Evolutionary conservation across 2,888 invertebrate species (phyloP).

Genomic region (Ctena decussata): DNA sequence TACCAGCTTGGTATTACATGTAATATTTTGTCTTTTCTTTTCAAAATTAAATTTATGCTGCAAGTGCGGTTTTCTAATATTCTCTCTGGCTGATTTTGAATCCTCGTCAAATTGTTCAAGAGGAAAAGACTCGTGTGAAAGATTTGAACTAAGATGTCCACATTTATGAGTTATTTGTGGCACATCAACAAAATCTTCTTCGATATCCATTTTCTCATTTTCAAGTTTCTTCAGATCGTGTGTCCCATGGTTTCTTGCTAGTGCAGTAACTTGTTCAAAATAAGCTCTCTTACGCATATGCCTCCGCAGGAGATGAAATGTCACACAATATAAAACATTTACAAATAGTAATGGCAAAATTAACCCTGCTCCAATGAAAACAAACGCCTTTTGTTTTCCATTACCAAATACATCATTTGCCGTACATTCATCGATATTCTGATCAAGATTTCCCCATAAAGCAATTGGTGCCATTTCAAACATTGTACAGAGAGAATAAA

Average conservation of each 20-base stretch:
- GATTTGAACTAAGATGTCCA: no score
- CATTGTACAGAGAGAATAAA: neutral
- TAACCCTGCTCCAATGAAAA: neutral
- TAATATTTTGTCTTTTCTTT: no score
- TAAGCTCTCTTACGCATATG: neutral
- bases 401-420: neutral
- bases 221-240: no score
- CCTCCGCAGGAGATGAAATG: neutral
- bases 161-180: no score
- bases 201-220: no score
- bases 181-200: no score
- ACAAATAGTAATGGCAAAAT: neutral
- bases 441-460: neutral
- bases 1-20: no score
- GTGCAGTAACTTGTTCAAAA: neutral
- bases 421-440: neutral
- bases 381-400: neutral
- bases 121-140: no score
- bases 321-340: neutral
- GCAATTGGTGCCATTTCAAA: neutral
- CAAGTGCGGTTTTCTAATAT: no score
- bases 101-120: no score
- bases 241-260: neutral
- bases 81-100: no score
- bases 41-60: no score